Conservation (phyloP, 2,797 vertebrate genomes). For the Fistularia tabacaria region DNA sequence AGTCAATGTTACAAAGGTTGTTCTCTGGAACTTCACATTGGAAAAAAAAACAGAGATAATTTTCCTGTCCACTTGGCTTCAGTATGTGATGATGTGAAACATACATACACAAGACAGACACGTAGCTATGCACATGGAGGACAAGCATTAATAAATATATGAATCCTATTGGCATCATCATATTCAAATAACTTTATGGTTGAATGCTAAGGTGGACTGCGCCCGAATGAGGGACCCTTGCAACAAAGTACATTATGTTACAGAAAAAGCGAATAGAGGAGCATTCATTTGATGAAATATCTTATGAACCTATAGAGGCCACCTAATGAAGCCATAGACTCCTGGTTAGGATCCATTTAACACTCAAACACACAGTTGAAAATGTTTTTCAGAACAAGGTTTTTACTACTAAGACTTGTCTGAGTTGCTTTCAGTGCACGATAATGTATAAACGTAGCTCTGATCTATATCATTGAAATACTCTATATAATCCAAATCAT, state of each 20-base stretch:
- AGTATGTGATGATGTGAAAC: constrained; percentile 55
- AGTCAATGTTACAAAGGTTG: too few species aligned
- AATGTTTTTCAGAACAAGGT: too few species aligned
- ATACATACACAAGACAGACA: constrained; percentile 59
- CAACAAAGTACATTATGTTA: constrained; percentile 62
- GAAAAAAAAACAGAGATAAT: not conserved
- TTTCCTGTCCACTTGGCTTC: constrained; percentile 10
- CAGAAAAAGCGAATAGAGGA: constrained; percentile 57
- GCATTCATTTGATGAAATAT: constrained; percentile 36
- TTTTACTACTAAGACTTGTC: too few species aligned
- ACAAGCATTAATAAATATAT: constrained; percentile 55
- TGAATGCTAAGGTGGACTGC: constrained; percentile 39
- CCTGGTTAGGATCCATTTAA: constrained; percentile 42
- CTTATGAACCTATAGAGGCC: constrained; percentile 44
- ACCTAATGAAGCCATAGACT: constrained; percentile 49
- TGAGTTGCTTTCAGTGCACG: too few species aligned
- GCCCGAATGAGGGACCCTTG: constrained; percentile 46
- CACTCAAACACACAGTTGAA: constrained; percentile 21
- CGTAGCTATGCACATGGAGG: constrained; percentile 33
- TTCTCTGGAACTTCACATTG: too few species aligned
- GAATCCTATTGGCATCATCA: constrained; percentile 31
- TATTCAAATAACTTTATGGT: constrained; percentile 40
- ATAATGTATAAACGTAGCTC: too few species aligned
- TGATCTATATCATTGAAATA: too few species aligned
- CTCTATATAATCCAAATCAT: too few species aligned